These are phyloP conservation scores for Hippolais icterina DNA, from an alignment of 2,113 vertebrate species.

Conservation along the genomic window DNA sequence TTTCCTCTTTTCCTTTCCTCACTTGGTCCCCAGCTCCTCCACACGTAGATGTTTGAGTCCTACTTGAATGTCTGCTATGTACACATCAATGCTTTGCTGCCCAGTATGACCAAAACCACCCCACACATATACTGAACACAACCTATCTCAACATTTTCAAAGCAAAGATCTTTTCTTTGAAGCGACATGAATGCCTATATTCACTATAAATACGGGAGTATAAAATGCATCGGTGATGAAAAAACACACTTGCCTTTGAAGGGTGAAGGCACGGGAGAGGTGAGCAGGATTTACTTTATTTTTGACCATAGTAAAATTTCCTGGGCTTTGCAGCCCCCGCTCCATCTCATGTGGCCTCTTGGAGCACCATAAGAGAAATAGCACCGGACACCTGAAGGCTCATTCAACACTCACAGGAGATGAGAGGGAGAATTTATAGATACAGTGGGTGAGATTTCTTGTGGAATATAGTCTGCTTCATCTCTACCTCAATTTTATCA, in stretches of 20 bases:
- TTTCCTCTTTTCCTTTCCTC: not conserved
- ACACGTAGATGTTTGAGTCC: not conserved
- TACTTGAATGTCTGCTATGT: not conserved
- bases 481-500: conserved; percentile 26
- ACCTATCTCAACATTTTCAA: not conserved
- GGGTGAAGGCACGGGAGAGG: not conserved
- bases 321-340: not conserved
- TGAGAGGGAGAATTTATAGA: conserved; percentile 36
- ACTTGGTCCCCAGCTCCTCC: not conserved
- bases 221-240: not conserved
- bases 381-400: not conserved
- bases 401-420: conserved; percentile 26
- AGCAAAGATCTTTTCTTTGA: conserved; percentile 27
- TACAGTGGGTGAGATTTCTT: not conserved
- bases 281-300: not conserved
- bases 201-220: not conserved
- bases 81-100: not conserved
- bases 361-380: conserved; percentile 47
- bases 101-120: not conserved
- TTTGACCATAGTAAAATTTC: conserved; percentile 2
- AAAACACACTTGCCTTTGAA: conserved; percentile 26
- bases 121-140: not conserved
- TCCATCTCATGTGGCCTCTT: conserved; percentile 13
- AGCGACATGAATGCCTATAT: not conserved
- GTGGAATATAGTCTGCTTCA: conserved; percentile 4